phyloP scores from a whole-genome alignment of 2,797 vertebrate genomes.

The Microctenopoma stevenorrisi region DNA sequence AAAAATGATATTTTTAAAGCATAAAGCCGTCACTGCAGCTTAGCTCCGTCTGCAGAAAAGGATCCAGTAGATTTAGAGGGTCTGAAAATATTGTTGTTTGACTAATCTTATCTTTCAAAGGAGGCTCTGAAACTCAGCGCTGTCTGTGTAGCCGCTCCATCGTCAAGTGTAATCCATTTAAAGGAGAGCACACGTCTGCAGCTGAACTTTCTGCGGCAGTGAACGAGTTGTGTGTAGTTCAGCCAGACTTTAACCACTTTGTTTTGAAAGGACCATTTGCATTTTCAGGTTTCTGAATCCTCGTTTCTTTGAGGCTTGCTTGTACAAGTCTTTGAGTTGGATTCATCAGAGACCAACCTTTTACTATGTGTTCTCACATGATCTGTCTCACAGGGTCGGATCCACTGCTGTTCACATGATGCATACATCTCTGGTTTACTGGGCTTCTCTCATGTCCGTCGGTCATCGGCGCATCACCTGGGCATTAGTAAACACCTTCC shows the following conservation, averaged over 20 bases:
- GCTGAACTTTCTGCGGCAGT: constrained; percentile 1
- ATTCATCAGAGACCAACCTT: no score
- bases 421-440: no score
- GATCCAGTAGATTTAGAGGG: constrained; percentile 7
- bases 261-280: not conserved
- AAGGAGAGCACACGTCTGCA: not conserved
- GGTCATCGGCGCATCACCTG: not conserved
- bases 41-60: constrained; percentile 14
- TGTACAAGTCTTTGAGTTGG: no score
- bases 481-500: no score
- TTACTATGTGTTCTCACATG: no score
- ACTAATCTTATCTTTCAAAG: constrained; percentile 36
- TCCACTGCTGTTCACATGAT: no score
- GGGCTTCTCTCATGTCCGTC: not conserved
- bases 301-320: not conserved
- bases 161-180: constrained; percentile 1
- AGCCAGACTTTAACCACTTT: not conserved
- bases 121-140: not conserved
- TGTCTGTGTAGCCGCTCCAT: constrained; percentile 30
- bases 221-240: not conserved
- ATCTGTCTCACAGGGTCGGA: no score
- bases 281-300: not conserved
- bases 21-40: constrained; percentile 13
- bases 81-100: constrained; percentile 52
- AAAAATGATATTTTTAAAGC: constrained; percentile 35